phyloP scores from a whole-genome alignment of 2,888 invertebrate genomes.

The Eupithecia subumbrata region DNA sequence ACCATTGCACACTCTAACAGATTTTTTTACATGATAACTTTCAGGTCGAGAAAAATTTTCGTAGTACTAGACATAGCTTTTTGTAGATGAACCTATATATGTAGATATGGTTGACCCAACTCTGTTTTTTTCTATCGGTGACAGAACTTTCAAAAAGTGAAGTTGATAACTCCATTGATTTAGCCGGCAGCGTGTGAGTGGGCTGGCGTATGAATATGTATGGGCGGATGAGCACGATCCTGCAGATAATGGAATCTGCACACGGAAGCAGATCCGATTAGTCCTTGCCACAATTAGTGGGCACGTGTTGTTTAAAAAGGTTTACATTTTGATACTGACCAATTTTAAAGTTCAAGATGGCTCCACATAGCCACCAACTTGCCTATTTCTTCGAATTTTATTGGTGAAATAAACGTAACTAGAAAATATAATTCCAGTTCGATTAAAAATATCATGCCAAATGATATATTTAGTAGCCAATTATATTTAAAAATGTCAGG shows the following conservation, averaged over 20 bases:
- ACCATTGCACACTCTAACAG: neutral
- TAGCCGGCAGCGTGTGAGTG: slow-evolving; percentile 60
- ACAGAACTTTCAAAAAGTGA: slow-evolving; percentile 22
- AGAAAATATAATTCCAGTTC: neutral
- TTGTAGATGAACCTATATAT: too few species aligned
- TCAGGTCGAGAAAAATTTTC: too few species aligned
- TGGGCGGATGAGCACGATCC: slow-evolving; percentile 72
- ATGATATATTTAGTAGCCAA: too few species aligned
- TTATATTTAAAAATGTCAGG: neutral
- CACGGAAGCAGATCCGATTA: slow-evolving; percentile 76
- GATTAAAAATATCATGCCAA: neutral
- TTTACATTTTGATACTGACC: slow-evolving; percentile 19
- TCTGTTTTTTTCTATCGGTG: neutral
- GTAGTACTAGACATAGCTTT: too few species aligned
- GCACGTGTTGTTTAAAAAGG: slow-evolving; percentile 51
- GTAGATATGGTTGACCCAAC: neutral
- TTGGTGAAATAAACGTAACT: neutral
- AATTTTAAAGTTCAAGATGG: neutral
- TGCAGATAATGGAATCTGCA: slow-evolving; percentile 79
- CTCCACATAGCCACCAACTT: neutral
- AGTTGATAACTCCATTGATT: slow-evolving; percentile 61
- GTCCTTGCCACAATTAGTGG: slow-evolving; percentile 71
- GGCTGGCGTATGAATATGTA: slow-evolving; percentile 77
- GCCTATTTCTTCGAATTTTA: neutral
- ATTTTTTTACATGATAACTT: neutral